Percentiles rank a stretch among this genome's conserved stretches.
Evolutionary conservation across 1,140 invertebrate species (phyloP).

Genomic region (Procambarus virginalis): DNA sequence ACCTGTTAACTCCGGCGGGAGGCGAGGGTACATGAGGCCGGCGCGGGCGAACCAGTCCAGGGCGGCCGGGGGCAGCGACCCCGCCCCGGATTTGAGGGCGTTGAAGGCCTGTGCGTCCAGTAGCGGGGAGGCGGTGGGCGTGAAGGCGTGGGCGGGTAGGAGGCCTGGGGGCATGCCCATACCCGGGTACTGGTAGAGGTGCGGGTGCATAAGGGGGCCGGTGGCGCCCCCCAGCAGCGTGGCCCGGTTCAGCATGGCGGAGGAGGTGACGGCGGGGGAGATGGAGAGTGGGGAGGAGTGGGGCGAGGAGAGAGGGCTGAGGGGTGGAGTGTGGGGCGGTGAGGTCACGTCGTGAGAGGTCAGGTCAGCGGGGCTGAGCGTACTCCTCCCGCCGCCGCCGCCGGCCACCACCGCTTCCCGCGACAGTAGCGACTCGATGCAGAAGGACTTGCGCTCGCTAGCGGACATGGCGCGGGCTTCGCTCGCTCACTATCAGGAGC

Average conservation of each 20-base stretch:
- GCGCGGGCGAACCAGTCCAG: constrained; percentile 69
- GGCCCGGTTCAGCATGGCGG: constrained; percentile 53
- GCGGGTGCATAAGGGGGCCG: constrained; percentile 58
- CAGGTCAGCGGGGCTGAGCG: constrained; percentile 38
- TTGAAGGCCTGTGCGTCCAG: constrained; percentile 68
- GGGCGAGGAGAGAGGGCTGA: constrained; percentile 63
- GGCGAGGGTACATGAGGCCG: constrained; percentile 64
- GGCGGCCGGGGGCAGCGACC: constrained; percentile 55
- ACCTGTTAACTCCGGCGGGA: constrained; percentile 65
- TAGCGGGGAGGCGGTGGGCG: constrained; percentile 52
- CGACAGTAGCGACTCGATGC: constrained; percentile 69
- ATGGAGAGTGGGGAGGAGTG: constrained; percentile 32
- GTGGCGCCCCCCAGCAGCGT: constrained; percentile 54
- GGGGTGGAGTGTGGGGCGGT: constrained; percentile 53
- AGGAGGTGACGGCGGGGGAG: constrained; percentile 47
- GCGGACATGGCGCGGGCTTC: constrained; percentile 28
- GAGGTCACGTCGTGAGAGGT: constrained; percentile 40
- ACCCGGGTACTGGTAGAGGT: constrained; percentile 65
- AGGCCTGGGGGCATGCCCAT: constrained; percentile 48
- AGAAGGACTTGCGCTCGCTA: constrained; percentile 69
- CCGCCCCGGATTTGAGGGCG: constrained; percentile 64
- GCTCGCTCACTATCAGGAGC: background rate
- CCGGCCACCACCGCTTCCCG: constrained; percentile 54
- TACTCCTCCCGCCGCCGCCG: constrained; percentile 25
- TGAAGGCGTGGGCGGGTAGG: constrained; percentile 60